These are phyloP conservation scores for Zootoca vivipara DNA, from an alignment of 2,113 vertebrate species.

Conservation along the genomic window DNA sequence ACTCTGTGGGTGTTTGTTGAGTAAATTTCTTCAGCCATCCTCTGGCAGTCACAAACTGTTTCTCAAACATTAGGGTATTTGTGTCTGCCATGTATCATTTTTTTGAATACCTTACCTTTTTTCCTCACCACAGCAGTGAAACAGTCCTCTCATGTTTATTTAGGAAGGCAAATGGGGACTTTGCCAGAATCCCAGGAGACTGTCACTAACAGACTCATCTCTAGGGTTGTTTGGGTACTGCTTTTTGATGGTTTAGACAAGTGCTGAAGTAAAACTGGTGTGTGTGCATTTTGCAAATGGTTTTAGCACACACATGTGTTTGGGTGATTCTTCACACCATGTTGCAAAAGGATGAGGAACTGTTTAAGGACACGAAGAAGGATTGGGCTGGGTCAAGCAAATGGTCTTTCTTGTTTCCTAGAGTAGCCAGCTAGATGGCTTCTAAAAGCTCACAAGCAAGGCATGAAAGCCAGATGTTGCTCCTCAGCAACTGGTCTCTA, in stretches of 20 bases:
- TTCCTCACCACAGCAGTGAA: conserved; percentile 40
- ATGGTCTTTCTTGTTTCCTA: background rate
- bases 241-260: conserved; percentile 5
- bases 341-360: background rate
- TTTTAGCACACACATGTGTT: background rate
- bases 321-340: background rate
- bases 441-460: no score
- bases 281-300: background rate
- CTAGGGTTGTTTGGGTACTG: conserved; percentile 56
- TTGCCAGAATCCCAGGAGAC: conserved; percentile 40
- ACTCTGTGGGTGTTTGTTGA: conserved; percentile 50
- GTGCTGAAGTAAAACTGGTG: background rate
- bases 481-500: background rate
- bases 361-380: background rate
- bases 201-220: conserved; percentile 50
- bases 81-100: conserved; percentile 52
- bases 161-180: background rate
- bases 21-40: conserved; percentile 49
- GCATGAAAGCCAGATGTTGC: no score
- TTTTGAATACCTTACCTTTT: conserved; percentile 24
- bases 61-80: conserved; percentile 61
- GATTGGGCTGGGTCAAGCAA: background rate
- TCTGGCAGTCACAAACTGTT: conserved; percentile 59
- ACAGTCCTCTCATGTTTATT: conserved; percentile 36
- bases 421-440: no score